Conservation (phyloP, 2,888 invertebrate species). For the Xestia rhomboidea region DNA sequence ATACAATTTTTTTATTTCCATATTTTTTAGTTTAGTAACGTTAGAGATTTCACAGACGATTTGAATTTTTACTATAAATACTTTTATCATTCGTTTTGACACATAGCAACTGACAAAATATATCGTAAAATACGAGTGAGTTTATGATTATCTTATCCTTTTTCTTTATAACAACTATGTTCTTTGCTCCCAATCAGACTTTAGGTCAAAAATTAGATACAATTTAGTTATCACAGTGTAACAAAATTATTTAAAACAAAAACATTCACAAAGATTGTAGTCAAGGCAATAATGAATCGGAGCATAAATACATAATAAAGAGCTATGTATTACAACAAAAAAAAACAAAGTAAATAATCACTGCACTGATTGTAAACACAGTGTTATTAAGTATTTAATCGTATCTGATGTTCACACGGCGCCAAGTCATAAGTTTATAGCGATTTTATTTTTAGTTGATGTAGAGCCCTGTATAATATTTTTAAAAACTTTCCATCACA, state of each 20-base stretch:
- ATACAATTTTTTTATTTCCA: too few species aligned
- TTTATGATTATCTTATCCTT: background rate
- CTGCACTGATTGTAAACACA: conserved; percentile 37
- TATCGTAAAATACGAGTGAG: background rate
- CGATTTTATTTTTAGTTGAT: too few species aligned
- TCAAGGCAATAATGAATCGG: background rate
- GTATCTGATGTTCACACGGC: conserved; percentile 25
- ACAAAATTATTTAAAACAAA: background rate
- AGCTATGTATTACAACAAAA: conserved; percentile 4
- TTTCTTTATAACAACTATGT: background rate
- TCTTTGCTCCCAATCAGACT: background rate
- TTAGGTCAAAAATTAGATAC: background rate
- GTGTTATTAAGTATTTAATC: conserved; percentile 53
- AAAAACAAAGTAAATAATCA: conserved; percentile 11
- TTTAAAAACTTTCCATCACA: too few species aligned
- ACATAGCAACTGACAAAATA: background rate
- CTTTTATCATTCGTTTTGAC: too few species aligned
- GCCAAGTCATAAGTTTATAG: background rate
- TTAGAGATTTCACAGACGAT: too few species aligned
- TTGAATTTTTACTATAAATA: too few species aligned
- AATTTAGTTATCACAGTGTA: background rate
- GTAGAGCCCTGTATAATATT: too few species aligned
- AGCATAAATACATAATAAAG: background rate
- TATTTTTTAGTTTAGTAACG: too few species aligned
- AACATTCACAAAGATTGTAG: background rate